Base-by-base conservation (phyloP, 2,888 invertebrate genomes). In the Cetonia aurata region DNA sequence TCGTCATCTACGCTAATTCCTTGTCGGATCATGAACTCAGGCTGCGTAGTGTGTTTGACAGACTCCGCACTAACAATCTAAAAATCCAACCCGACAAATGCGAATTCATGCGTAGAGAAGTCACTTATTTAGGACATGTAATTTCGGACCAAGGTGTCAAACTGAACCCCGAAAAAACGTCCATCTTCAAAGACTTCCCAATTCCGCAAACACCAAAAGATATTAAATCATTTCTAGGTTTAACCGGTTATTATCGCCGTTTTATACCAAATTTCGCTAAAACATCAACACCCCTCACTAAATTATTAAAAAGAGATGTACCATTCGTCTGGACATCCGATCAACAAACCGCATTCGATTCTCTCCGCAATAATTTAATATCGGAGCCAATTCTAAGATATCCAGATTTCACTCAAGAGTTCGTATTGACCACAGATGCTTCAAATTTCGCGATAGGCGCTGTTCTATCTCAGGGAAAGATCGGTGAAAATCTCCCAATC, bases 251-350 rank as follows among this genome's bases (percentile, higher is more conserved):
- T 67, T 83, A 84, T 50, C 37, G 82, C 9, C 77, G 78, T 68
- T 84, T 84, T 65, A 83, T 85, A 0, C 59, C 72, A 25, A 69
- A 81, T 10, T 83, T 81, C 62, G 73, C 79, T 0, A 75, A 76
- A 66, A 68, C 79, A 1, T 75, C 81, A 2, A 73, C 76, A 72
- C 80, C 79, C 0, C 52, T 81, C 41, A 79, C 17, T 37, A 19
- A 52, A 37, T 33, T 56, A 71, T 17, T 73, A 12, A 74, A 69
- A 50, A 73, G 73, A 55, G 65, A 72, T 48, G 41, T 41, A 55
- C 9, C 53, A 56, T 75, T 75, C 37, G 33, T 65, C 17, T 75
- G 74, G 73, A 48, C 55, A 37, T 33, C 25, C 19, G 41, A 19
- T 13, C 69, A 69, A 33, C 69, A 60, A 31, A 17, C 59, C 17